These are phyloP conservation scores for Nephrotoma flavescens DNA, from an alignment of 2,888 invertebrate genomes.

Conservation along the genomic window DNA sequence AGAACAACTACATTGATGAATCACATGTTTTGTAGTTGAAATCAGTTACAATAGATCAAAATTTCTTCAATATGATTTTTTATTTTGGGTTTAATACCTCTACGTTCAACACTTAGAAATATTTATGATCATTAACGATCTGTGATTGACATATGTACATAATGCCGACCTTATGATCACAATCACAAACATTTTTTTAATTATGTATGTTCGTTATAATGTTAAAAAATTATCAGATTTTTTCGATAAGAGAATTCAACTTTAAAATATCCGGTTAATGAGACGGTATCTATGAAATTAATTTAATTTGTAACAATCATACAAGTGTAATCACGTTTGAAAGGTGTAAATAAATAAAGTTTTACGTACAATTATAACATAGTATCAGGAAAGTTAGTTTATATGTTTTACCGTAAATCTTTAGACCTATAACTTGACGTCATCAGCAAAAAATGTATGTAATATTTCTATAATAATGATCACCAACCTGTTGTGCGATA, in stretches of 20 bases:
- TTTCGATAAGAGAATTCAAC: background rate
- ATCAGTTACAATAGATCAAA: background rate
- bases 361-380: background rate
- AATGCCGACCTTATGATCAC: no score
- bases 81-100: no score
- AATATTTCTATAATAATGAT: background rate
- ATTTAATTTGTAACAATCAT: no score
- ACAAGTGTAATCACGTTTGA: no score
- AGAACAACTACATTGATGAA: background rate
- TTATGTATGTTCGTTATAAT: background rate
- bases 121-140: no score
- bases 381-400: background rate
- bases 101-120: no score
- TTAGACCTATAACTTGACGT: background rate
- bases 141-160: no score
- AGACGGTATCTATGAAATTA: background rate
- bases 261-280: background rate
- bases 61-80: background rate
- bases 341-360: no score
- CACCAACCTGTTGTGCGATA: background rate
- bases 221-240: background rate
- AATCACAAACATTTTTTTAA: no score
- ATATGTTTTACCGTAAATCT: background rate
- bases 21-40: background rate
- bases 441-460: background rate